Evolutionary conservation across 2,797 vertebrate species (phyloP), one percentile per base, ranked within the genome.

Genomic region (Hippopotamyrus pictus): DNA sequence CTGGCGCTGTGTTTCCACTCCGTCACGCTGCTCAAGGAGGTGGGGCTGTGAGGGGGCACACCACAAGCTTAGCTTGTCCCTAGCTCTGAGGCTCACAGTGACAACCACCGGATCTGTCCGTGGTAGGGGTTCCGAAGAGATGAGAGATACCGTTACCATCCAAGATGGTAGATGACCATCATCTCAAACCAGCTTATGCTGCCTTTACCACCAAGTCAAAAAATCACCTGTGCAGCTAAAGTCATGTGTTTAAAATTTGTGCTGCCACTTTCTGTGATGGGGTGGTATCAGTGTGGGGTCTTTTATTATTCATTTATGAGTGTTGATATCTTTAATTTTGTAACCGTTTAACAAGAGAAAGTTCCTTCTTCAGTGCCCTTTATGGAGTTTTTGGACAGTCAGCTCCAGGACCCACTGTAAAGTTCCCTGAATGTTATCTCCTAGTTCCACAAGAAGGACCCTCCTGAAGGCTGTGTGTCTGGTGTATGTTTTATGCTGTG

Each of bases 1-100:
- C 94, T 99, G 90, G 98, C 98, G 0, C 22, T 97, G 90, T 97
- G 97, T 90, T 99, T 98, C 93, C 95, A 85, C 76, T 90, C 95
- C 0, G 95, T 97, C 87, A 54, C 97, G 14, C 3, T 96, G 88
- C 93, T 95, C 0, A 93, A 92, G 0, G 53, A 37, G 9, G 37
- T 95, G 14, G 94, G 95, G 12, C 91, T 95, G 89, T 96, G 93
- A 96, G 51, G 54, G 5, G 87, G 11, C 17, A 2, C 14, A 9
- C 1, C 37, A 2, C 29, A 90, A 6, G 33, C 48, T 17, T 5
- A 84, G 19, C 51, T 12, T 4, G 7, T 53, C 22, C 82, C 44
- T 8, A 14, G 46, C 82, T 51, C 46, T 5, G 37, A 11, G 82
- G 82, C 22, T 84, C 48, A 6, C 46, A 48, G 82, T n/a, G 76